Percentiles rank a stretch among this genome's conserved stretches.
phyloP scores from a whole-genome alignment of 2,888 invertebrate species.

The Pyrocoelia pectoralis region DNA sequence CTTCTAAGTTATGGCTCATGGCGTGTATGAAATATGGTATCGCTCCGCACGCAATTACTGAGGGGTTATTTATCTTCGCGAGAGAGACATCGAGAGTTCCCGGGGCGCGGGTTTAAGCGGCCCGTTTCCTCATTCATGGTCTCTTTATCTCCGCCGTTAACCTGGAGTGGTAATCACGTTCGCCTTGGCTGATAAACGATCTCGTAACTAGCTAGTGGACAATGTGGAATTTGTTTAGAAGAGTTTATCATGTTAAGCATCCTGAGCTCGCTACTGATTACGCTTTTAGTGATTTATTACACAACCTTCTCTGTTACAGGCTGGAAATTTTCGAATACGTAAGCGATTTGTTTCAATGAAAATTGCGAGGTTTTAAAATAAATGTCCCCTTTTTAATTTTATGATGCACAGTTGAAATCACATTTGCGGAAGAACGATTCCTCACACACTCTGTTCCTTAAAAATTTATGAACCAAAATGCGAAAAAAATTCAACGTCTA shows the following conservation, averaged over 20 bases:
- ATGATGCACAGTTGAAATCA: too few relatives aligned
- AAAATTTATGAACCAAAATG: too few relatives aligned
- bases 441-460: too few relatives aligned
- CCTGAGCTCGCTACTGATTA: constrained; percentile 48
- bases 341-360: constrained; percentile 1
- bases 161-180: constrained; percentile 36
- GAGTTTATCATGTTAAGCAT: constrained; percentile 55
- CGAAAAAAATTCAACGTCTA: too few relatives aligned
- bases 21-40: constrained; percentile 67
- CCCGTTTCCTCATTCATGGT: constrained; percentile 54
- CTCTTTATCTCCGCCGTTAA: constrained; percentile 50
- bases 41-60: constrained; percentile 67
- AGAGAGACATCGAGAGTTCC: constrained; percentile 48
- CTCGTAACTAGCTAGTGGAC: constrained; percentile 53
- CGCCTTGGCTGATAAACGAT: constrained; percentile 49
- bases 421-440: too few relatives aligned
- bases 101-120: constrained; percentile 48
- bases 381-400: too few relatives aligned
- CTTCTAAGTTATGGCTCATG: constrained; percentile 67
- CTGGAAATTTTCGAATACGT: constrained; percentile 11
- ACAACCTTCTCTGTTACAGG: constrained; percentile 34
- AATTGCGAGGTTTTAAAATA: neutral
- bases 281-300: constrained; percentile 47
- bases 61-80: constrained; percentile 63
- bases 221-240: constrained; percentile 56